Conservation (phyloP, 2,888 invertebrate species). For the Portevinia maculata region DNA sequence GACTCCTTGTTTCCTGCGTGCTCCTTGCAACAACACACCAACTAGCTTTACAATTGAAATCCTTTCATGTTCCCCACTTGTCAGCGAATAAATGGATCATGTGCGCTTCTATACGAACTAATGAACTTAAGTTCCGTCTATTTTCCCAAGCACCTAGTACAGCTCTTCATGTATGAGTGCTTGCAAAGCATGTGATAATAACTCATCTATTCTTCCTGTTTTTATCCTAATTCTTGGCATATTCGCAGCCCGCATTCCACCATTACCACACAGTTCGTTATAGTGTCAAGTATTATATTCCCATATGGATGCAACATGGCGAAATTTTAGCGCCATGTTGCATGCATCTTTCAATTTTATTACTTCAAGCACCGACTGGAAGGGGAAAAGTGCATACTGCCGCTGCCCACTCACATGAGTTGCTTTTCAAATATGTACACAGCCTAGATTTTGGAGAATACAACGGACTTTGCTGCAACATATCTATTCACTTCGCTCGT, state of each 20-base stretch:
- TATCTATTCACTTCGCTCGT: background rate
- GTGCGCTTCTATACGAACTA: background rate
- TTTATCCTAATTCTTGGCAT: conserved; percentile 22
- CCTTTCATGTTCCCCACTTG: background rate
- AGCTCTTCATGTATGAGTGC: background rate
- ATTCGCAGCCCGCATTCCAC: conserved; percentile 2
- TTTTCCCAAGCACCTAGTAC: conserved; percentile 8
- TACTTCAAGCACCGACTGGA: conserved; percentile 20
- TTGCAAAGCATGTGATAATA: background rate
- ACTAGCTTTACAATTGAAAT: too few species aligned
- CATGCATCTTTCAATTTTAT: conserved; percentile 23
- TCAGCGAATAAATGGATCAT: background rate
- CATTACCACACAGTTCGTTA: conserved; percentile 11
- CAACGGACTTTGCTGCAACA: conserved; percentile 40
- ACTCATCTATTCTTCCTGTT: background rate
- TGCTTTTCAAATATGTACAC: conserved; percentile 65
- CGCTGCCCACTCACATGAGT: conserved; percentile 49
- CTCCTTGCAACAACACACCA: too few species aligned
- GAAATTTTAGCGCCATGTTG: conserved; percentile 14
- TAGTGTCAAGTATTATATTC: conserved; percentile 51
- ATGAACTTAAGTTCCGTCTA: conserved; percentile 5
- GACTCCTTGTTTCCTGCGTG: background rate
- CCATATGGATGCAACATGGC: conserved; percentile 32
- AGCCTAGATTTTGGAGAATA: conserved; percentile 62
- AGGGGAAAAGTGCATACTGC: conserved; percentile 29